Evolutionary conservation across 2,888 invertebrate species (phyloP), one percentile per base, ranked within the genome.

Genomic region (Apodemia duryi): DNA sequence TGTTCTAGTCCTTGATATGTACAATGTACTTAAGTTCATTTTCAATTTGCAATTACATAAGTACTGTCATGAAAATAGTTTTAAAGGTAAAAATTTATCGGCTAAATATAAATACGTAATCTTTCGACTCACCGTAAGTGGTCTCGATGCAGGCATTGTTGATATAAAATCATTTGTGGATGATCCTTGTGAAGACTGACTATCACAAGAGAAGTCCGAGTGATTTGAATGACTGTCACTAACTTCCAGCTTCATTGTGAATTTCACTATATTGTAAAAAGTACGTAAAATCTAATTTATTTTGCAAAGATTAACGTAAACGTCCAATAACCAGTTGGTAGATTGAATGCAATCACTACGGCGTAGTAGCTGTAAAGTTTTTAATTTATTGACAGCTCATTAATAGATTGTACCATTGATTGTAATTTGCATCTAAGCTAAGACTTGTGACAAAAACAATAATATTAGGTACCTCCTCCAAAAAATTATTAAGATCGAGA

Each of bases 181-280:
- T 41, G 94, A 94, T 68, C 87, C 93, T 77, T 93, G 93, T 60
- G 93, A 93, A 21, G 92, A 92, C 72, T 93, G 93, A 76, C 93
- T 93, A 78, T 94, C 93, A 80, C 92, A 93, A 70, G 94, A 93
- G 73, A 88, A 92, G 83, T 93, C 93, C 67, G 93, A 93, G 78
- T 93, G 93, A 81, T 93, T 93, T 72, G 93, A 93, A 72, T 93
- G 88, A 73, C 88, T 92, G 80, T 94, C 94, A 84, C 93, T 92
- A 67, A 93, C 89, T 78, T 94, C 94, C 72, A 93, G 86, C 91
- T 93, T 94, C 94, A 94, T 94, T 35, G 6, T 60, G 57, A 51
- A 35, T 79, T 86, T 89, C 89, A 89, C 88, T 67, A 80, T 83
- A 83, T 77, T 80, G 73, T 62, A 54, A n/a, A 69, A 70, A 73